These are phyloP conservation scores for Burhinus bistriatus DNA, from an alignment of 2,113 vertebrate genomes.

Conservation along the genomic window DNA sequence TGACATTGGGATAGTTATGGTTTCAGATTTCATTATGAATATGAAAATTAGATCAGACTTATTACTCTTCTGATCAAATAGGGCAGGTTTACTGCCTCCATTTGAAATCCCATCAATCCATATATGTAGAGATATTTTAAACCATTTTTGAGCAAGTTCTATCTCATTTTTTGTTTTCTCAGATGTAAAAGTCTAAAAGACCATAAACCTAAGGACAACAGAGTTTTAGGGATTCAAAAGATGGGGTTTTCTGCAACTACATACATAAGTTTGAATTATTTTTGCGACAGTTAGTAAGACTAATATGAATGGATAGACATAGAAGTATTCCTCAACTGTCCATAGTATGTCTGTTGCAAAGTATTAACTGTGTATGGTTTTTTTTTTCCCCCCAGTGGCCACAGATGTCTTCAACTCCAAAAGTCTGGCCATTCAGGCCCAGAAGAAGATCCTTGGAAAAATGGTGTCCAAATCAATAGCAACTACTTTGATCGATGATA, in stretches of 20 bases:
- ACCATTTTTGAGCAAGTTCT: not conserved
- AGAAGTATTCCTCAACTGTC: not conserved
- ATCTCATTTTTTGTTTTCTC: not conserved
- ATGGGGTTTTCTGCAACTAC: fast-evolving
- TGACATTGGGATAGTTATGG: not conserved
- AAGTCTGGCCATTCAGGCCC: slow-evolving; percentile 85
- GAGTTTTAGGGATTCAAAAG: not conserved
- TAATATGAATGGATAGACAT: not conserved
- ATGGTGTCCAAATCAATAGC: slow-evolving; percentile 87
- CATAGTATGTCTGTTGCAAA: not conserved
- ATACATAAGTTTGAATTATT: not conserved
- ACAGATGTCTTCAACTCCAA: slow-evolving; percentile 87
- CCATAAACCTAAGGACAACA: not conserved
- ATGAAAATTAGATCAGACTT: not conserved
- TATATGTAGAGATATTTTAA: not conserved
- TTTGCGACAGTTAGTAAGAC: not conserved
- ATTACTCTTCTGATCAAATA: not conserved
- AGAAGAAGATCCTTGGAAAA: slow-evolving; percentile 88
- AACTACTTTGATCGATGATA: slow-evolving; percentile 85
- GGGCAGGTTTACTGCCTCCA: not conserved
- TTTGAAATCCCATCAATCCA: not conserved
- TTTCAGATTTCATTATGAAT: not conserved
- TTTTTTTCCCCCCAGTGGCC: slow-evolving; percentile 63
- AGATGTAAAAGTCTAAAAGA: not conserved
- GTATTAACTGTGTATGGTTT: not conserved